Evolutionary conservation across 2,888 invertebrate genomes (phyloP).

Genomic region (Balanococcus diminutus): DNA sequence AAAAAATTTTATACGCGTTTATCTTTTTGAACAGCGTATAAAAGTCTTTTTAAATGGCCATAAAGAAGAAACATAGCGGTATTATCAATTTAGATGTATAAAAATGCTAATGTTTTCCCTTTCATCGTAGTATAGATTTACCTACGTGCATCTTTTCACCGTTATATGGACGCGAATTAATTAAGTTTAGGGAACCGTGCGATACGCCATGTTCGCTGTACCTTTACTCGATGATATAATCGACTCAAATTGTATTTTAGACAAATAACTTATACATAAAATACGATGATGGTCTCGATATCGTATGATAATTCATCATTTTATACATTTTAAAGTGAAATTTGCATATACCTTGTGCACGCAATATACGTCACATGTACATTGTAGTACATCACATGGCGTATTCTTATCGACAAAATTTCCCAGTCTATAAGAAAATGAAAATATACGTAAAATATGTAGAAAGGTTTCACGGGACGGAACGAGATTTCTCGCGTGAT

Average conservation of each 20-base stretch:
- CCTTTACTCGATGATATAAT: not conserved
- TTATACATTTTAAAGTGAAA: not conserved
- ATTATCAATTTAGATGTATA: constrained; percentile 25
- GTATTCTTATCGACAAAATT: not conserved
- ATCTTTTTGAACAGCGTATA: constrained; percentile 22
- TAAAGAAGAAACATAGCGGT: constrained; percentile 27
- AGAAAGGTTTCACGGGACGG: not conserved
- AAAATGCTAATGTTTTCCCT: constrained; percentile 1
- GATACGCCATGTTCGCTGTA: not conserved
- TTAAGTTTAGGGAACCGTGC: not conserved
- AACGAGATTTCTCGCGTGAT: not conserved
- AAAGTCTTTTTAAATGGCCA: constrained; percentile 22
- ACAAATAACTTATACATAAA: constrained; percentile 1
- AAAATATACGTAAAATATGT: not conserved
- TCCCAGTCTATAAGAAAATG: too few relatives aligned
- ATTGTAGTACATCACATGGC: not conserved
- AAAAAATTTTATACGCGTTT: not conserved
- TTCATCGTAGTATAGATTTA: not conserved
- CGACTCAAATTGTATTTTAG: not conserved
- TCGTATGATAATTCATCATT: not conserved
- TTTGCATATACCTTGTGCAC: not conserved
- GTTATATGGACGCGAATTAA: too few relatives aligned
- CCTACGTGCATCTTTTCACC: not conserved
- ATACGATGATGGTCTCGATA: not conserved
- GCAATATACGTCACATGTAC: not conserved